Base-by-base conservation (phyloP, 2,113 vertebrate genomes). In the Anguilla rostrata region DNA sequence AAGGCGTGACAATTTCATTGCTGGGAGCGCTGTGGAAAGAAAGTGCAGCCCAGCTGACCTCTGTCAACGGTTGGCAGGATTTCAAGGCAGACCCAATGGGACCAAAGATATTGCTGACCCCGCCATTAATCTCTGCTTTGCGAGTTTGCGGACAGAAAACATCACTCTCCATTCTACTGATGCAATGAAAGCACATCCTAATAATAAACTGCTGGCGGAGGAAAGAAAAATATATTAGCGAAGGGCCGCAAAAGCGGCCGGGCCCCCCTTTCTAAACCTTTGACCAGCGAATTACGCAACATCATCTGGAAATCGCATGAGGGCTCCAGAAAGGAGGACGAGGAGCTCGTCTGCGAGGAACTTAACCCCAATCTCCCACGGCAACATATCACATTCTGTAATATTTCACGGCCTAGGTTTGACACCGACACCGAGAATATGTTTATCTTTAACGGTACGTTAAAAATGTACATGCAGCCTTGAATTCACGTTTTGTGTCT, bases 91-190 rank as follows among this genome's bases (percentile, higher is more conserved):
- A 87, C 87, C 88, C 89, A 82, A 81, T 81, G 89, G 92, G 92
- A 89, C 87, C 82, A 75, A 78, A 88, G 88, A 92, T 91, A 90
- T 87, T 88, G 87, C 90, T 92, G 92, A 92, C 92, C 92, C 88
- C 88, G 83, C 89, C 90, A 92, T 92, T 92, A 92, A 92, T 92
- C 92, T 92, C 86, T 87, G 90, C 89, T 90, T 88, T 85, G 89
- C 87, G 89, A 88, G 87, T 88, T 86, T 86, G 89, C 85, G 88
- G 63, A 86, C 88, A 91, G 88, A 89, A 90, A 89, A 89, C 87
- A 91, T 90, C 91, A 88, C 88, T 91, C 89, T 89, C 85, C 86
- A 91, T 89, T 84, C 88, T 87, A 89, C 88, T 89, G 87, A 91
- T 91, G 91, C 87, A 90, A 90, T 91, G 90, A 85, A 90, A 90